Percentiles rank a stretch among this genome's conserved stretches.
These are phyloP conservation scores for Tragelaphus oryx DNA, from an alignment of 2,797 vertebrate genomes.

Conservation along the genomic window DNA sequence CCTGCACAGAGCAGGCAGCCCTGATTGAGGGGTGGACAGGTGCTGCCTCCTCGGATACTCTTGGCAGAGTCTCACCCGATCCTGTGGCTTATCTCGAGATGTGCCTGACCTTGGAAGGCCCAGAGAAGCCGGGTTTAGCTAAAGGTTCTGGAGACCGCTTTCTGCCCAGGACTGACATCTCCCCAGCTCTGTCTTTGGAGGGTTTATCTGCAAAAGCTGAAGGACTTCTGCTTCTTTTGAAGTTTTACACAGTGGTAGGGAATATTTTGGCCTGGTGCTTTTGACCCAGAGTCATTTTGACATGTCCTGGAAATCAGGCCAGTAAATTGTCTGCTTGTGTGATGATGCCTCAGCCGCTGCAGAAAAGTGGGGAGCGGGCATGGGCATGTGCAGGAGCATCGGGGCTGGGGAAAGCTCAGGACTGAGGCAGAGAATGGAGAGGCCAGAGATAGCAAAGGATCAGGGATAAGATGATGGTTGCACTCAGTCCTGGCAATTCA, in stretches of 20 bases:
- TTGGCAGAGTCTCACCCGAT: conserved; percentile 42
- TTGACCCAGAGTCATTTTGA: neutral
- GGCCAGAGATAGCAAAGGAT: neutral
- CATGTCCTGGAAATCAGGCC: neutral
- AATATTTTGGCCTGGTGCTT: neutral
- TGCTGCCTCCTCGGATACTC: conserved; percentile 53
- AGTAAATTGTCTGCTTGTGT: neutral
- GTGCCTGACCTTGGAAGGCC: conserved; percentile 41
- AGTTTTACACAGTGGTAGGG: neutral
- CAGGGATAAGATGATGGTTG: neutral
- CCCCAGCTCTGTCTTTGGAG: neutral
- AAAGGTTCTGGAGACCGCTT: neutral
- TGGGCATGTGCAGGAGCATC: accelerated
- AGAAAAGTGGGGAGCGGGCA: neutral
- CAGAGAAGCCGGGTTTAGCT: neutral
- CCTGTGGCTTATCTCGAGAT: conserved; percentile 20
- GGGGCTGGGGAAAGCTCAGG: neutral
- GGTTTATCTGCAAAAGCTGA: neutral
- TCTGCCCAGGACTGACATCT: neutral
- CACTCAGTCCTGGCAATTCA: neutral
- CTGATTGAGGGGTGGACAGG: conserved; percentile 36
- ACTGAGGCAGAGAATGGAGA: neutral
- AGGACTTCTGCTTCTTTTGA: neutral
- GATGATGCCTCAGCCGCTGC: neutral
- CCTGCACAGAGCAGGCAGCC: conserved; percentile 43